Percentiles rank a stretch among this genome's conserved stretches.
Conservation (phyloP, 2,113 vertebrate genomes). For the Rhinoderma darwinii region DNA sequence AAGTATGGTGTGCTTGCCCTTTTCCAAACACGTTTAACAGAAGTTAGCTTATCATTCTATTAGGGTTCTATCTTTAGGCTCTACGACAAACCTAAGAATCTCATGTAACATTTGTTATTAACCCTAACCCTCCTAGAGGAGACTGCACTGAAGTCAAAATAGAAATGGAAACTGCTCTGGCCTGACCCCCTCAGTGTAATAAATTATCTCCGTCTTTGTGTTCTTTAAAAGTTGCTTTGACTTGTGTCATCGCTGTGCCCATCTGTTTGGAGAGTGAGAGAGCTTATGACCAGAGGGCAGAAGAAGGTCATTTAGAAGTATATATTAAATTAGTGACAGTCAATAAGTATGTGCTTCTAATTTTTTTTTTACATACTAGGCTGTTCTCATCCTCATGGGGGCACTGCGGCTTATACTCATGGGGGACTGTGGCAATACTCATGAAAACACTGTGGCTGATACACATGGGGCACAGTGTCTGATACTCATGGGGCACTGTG, state of each 20-base stretch:
- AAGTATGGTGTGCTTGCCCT: background rate
- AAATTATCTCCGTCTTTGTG: conserved; percentile 18
- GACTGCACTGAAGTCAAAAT: conserved; percentile 17
- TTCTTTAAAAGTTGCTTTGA: background rate
- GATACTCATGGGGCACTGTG: too few species aligned
- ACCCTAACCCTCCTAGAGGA: background rate
- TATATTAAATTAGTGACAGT: background rate
- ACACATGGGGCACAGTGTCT: too few species aligned
- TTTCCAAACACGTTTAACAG: background rate
- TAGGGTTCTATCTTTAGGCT: conserved; percentile 18
- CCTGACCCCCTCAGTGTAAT: background rate
- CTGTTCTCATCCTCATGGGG: background rate
- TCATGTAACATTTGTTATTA: conserved; percentile 22
- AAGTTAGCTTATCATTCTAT: background rate
- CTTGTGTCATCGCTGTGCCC: conserved; percentile 35
- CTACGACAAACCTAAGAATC: background rate
- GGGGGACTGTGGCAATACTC: too few species aligned
- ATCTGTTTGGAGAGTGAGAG: conserved; percentile 10
- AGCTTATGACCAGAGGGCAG: conserved; percentile 1
- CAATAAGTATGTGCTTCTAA: conserved; percentile 8
- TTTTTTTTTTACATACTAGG: conserved; percentile 9
- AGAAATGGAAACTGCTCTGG: background rate
- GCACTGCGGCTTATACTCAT: too few species aligned
- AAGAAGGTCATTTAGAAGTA: background rate
- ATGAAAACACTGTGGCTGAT: too few species aligned